A percentile compares a stretch with the other conserved stretches of the same genome.
These are phyloP conservation scores for Drosophila multiciliata DNA, from an alignment of 2,888 invertebrate genomes.

Conservation along the genomic window DNA sequence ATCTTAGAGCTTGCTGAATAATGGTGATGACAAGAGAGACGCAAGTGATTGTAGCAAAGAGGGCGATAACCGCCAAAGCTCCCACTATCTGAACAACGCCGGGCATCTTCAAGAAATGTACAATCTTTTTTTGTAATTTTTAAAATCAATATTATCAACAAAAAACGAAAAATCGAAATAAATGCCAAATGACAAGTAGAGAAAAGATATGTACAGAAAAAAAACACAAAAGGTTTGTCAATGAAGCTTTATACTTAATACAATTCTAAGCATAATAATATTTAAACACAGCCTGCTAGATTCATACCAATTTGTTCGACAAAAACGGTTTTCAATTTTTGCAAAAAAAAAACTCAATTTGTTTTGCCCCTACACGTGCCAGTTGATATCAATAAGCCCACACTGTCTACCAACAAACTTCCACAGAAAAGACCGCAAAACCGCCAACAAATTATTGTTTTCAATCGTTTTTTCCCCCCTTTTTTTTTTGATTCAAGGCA, in stretches of 20 bases:
- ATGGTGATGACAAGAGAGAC: conserved; percentile 57
- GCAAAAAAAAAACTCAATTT: conserved; percentile 14
- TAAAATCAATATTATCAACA: background rate
- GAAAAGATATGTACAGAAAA: background rate
- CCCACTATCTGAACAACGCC: conserved; percentile 65
- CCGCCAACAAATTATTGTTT: conserved; percentile 71
- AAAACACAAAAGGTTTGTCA: background rate
- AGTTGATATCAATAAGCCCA: conserved; percentile 42
- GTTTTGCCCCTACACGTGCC: conserved; percentile 7
- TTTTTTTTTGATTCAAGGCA: conserved; percentile 24
- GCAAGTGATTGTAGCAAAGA: conserved; percentile 54
- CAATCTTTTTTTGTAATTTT: background rate
- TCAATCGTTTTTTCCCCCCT: conserved; percentile 37
- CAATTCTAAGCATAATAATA: conserved; percentile 3
- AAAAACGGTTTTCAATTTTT: conserved; percentile 20
- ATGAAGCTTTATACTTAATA: background rate
- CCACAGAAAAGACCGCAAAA: conserved; percentile 43
- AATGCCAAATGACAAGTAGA: conserved; percentile 20
- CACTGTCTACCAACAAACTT: conserved; percentile 29
- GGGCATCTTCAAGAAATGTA: conserved; percentile 43
- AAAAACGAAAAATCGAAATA: background rate
- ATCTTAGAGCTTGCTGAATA: conserved; percentile 44
- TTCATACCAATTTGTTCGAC: conserved; percentile 5
- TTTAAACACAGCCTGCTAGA: conserved; percentile 1
- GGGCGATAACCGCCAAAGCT: conserved; percentile 57